Evolutionary conservation across 2,888 invertebrate species (phyloP).

Genomic region (Stenolophus ochropezus): DNA sequence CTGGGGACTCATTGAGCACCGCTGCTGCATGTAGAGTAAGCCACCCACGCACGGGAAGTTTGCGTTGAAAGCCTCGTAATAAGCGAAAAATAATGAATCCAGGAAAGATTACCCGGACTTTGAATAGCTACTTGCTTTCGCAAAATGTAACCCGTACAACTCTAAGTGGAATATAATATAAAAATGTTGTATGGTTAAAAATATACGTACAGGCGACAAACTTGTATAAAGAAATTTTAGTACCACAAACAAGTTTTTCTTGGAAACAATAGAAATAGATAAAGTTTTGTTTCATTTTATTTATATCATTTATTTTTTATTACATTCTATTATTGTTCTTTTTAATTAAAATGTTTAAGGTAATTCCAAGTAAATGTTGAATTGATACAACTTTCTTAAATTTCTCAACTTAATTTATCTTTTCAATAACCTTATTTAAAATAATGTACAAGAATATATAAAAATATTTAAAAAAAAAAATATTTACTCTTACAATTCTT

Average conservation of each 20-base stretch:
- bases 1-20: neutral
- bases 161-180: neutral
- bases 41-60: neutral
- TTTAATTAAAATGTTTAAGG: no score
- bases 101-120: neutral
- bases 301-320: neutral
- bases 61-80: neutral
- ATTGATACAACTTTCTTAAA: no score
- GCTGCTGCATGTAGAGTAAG: neutral
- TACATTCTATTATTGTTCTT: no score
- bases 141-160: neutral
- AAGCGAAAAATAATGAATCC: slow-evolving; percentile 2
- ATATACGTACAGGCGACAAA: neutral
- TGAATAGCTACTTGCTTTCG: neutral
- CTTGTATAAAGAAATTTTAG: neutral
- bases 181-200: neutral
- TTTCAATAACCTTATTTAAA: no score
- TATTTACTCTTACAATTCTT: no score
- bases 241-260: neutral
- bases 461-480: no score
- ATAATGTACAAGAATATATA: no score
- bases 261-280: neutral
- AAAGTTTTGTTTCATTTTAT: neutral
- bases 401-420: no score
- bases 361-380: no score